A percentile compares a stretch with the other conserved stretches of the same genome.
phyloP scores from a whole-genome alignment of 2,797 vertebrate genomes.

The Uromys caudimaculatus region DNA sequence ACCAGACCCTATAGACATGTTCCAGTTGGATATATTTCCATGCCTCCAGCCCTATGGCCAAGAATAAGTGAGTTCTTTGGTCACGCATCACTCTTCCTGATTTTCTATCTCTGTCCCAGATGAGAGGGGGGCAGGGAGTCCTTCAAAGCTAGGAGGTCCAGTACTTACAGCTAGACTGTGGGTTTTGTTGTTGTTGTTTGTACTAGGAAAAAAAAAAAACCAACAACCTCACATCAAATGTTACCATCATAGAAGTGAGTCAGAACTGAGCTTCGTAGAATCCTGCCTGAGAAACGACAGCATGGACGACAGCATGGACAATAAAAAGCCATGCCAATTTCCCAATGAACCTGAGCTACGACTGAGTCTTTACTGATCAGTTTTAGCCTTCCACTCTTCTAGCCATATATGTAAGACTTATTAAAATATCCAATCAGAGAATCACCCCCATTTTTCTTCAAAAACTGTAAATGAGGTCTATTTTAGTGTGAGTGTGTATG shows the following conservation, averaged over 20 bases:
- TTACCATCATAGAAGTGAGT: background rate
- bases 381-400: background rate
- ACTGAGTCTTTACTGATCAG: constrained; percentile 6
- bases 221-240: background rate
- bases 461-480: background rate
- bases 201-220: background rate
- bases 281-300: background rate
- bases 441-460: background rate
- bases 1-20: constrained; percentile 18
- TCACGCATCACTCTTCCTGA: background rate
- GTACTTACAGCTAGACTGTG: background rate
- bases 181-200: background rate
- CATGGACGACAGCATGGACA: constrained; percentile 8
- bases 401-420: background rate
- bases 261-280: background rate
- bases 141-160: background rate
- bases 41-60: background rate
- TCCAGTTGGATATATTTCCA: constrained; percentile 2
- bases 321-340: constrained; percentile 6
- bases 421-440: constrained; percentile 46
- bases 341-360: background rate
- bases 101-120: constrained; percentile 20
- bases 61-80: constrained; percentile 35
- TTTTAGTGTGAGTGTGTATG: background rate
- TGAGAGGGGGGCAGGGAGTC: background rate